A percentile compares a stretch with the other conserved stretches of the same genome.
phyloP scores from a whole-genome alignment of 2,113 vertebrate genomes.

The Tinamus guttatus region DNA sequence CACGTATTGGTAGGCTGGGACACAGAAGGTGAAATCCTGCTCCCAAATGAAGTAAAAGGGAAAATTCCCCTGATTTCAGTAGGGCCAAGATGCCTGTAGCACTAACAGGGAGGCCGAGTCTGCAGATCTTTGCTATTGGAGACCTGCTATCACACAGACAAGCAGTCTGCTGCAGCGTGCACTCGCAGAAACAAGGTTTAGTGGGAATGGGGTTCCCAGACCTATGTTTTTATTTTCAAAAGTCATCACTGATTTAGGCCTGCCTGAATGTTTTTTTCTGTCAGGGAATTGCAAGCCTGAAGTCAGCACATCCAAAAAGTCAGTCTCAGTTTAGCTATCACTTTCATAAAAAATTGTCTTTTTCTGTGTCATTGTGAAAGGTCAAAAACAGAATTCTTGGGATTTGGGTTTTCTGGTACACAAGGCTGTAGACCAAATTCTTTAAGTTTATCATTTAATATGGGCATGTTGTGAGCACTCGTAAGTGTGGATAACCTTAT shows the following conservation, averaged over 20 bases:
- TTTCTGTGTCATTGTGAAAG: not conserved
- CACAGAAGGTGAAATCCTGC: constrained; percentile 9
- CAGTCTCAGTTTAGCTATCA: not conserved
- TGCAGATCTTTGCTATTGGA: constrained; percentile 40
- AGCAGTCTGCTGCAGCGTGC: constrained; percentile 27
- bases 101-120: constrained; percentile 19
- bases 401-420: not conserved
- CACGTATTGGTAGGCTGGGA: constrained; percentile 9
- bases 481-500: not conserved
- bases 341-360: not conserved
- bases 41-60: constrained; percentile 46
- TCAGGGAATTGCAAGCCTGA: constrained; percentile 1
- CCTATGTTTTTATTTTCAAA: constrained; percentile 54
- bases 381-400: constrained; percentile 5
- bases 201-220: constrained; percentile 18
- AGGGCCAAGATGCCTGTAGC: constrained; percentile 17
- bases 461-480: accelerated
- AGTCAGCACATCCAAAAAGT: constrained; percentile 8
- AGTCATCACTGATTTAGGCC: constrained; percentile 44
- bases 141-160: constrained; percentile 36
- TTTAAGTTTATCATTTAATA: not conserved
- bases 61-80: constrained; percentile 57
- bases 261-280: constrained; percentile 62
- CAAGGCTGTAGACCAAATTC: not conserved
- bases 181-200: constrained; percentile 42